Conservation (phyloP, 2,888 invertebrate genomes). For the Digitonthophagus gazella region DNA sequence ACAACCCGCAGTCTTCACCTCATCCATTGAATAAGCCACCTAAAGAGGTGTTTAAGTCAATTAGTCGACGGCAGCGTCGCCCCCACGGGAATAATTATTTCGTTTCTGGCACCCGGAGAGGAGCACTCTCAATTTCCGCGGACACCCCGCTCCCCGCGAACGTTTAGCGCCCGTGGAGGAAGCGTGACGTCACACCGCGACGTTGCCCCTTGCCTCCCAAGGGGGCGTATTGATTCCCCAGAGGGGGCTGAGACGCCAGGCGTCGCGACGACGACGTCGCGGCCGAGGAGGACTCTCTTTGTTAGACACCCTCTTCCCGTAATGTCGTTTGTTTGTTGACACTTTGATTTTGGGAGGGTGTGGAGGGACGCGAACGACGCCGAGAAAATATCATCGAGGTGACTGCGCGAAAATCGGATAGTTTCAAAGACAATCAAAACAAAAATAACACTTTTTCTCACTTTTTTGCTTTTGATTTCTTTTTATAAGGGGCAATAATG, state of each 20-base stretch:
- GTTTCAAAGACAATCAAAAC: no score
- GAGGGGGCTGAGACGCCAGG: neutral
- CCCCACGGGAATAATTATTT: neutral
- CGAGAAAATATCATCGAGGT: neutral
- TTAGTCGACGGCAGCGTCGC: neutral
- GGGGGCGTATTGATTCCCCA: neutral
- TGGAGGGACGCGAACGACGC: neutral
- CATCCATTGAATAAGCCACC: neutral
- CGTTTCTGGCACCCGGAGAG: neutral
- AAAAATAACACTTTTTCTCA: no score
- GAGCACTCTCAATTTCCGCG: neutral
- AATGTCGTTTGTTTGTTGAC: constrained; percentile 51
- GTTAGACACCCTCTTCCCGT: constrained; percentile 40
- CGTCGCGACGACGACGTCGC: neutral
- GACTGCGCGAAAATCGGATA: no score
- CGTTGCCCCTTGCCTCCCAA: neutral
- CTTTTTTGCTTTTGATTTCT: no score
- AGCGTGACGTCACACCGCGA: neutral
- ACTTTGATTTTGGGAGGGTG: constrained; percentile 37
- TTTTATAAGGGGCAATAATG: no score
- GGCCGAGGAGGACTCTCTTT: constrained; percentile 31
- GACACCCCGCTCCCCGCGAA: neutral
- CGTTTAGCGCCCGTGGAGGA: neutral
- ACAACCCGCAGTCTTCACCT: neutral
- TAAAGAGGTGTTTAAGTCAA: neutral